A percentile compares a stretch with the other conserved stretches of the same genome.
Evolutionary conservation across 2,113 vertebrate genomes (phyloP).

Genomic region (Paraplagusia blochii): DNA sequence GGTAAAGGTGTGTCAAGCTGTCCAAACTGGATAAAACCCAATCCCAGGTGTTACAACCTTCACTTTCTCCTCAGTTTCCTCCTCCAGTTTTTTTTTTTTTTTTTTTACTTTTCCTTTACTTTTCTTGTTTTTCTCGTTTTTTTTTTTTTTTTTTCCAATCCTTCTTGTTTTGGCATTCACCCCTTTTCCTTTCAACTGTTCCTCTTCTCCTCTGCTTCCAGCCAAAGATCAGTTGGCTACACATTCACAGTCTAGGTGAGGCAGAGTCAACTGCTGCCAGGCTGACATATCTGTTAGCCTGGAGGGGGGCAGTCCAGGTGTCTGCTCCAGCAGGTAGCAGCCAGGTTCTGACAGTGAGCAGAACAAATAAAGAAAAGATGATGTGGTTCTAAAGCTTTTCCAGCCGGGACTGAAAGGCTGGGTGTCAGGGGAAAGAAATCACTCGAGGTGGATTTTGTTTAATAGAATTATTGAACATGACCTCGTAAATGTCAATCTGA

Average conservation of each 20-base stretch:
- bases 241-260: constrained; percentile 45
- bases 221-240: constrained; percentile 58
- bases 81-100: not conserved
- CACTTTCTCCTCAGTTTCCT: constrained; percentile 16
- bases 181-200: constrained; percentile 18
- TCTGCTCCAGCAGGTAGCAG: constrained; percentile 52
- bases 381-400: constrained; percentile 35
- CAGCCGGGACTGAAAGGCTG: constrained; percentile 14
- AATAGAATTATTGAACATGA: not conserved
- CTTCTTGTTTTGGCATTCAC: not conserved
- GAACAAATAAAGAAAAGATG: constrained; percentile 31
- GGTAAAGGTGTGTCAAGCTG: constrained; percentile 76
- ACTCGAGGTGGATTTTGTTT: constrained; percentile 1
- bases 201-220: constrained; percentile 30
- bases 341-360: constrained; percentile 52
- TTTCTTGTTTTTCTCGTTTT: constrained; percentile 6
- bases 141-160: not conserved
- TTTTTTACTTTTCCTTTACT: constrained; percentile 9
- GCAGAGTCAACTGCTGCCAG: constrained; percentile 57
- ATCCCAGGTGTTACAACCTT: constrained; percentile 40
- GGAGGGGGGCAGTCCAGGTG: constrained; percentile 53
- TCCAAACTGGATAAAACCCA: constrained; percentile 62
- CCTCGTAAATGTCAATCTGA: too few relatives aligned
- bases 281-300: constrained; percentile 65
- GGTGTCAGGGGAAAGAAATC: constrained; percentile 1